Percentiles rank a stretch among this genome's conserved stretches.
phyloP scores from a whole-genome alignment of 2,113 vertebrate species.

The Macrotus californicus region DNA sequence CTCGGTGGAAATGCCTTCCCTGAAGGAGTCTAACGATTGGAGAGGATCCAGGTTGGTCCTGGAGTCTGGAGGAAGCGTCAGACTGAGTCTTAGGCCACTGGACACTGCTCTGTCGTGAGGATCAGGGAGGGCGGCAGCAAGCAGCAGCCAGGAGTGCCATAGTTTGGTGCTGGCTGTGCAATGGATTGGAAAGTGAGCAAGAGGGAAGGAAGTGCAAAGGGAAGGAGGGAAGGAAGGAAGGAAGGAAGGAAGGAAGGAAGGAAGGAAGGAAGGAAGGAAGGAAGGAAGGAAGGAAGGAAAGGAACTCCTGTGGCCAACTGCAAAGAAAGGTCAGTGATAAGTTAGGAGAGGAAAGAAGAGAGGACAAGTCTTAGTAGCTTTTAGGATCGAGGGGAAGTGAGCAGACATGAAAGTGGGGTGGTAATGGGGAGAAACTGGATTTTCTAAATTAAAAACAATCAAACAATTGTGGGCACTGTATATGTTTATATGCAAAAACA shows the following conservation, averaged over 20 bases:
- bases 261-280: background rate
- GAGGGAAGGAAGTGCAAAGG: background rate
- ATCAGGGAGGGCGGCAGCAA: fast-evolving
- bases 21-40: background rate
- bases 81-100: background rate
- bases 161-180: background rate
- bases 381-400: background rate
- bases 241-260: too few relatives aligned
- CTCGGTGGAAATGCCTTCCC: background rate
- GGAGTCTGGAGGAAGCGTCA: background rate
- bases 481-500: background rate
- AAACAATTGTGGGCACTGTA: background rate
- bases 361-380: background rate
- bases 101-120: background rate
- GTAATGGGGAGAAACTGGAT: background rate
- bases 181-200: background rate
- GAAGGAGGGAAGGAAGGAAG: background rate
- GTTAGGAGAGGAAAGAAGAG: background rate
- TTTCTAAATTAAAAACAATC: background rate
- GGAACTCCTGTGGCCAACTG: too few relatives aligned
- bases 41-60: background rate
- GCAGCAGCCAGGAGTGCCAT: background rate
- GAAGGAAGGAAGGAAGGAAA: too few relatives aligned
- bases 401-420: background rate
- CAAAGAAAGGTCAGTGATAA: background rate